Evolutionary conservation across 2,888 invertebrate species (phyloP), one percentile per base, ranked within the genome.

Genomic region (Reticulitermes lucifugus): DNA sequence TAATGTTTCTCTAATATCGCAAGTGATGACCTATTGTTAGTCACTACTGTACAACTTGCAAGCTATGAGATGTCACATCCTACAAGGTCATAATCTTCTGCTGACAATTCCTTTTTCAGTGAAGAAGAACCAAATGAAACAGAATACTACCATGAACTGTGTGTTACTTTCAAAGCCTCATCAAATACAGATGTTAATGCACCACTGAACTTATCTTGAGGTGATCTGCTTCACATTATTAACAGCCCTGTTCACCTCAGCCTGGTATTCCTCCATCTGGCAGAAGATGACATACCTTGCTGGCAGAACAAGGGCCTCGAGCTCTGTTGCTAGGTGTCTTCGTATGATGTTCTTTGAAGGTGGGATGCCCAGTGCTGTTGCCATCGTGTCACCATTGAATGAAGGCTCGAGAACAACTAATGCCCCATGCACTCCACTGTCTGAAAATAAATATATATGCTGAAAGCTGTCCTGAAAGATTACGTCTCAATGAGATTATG

Each of bases 401-500:
- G 97, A 97, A 25, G 98, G 97, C 90, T 98, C 98, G 89, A 98
- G 91, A 25, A 98, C 98, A 83, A 98, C 97, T 87, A 98, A 92
- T 21, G 98, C 98, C 86, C 98, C 98, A 90, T 98, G 98, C 14
- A 98, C 97, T 88, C 98, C 98, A 89, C 97, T 98, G 91, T 98
- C 98, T 96, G 92, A 87, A 90, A 90, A 85, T 70, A 18, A 55
- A 55, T 2, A 55, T 2, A 18, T 1, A n/a, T n/a, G n/a, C n/a
- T 65, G 65, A 65, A 25, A 65, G 65, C 55, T 5, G 46, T 7
- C 12, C 12, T 46, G 46, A 46, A 46, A 6, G 46, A 46, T 46
- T 7, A 46, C 1, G 0, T 46, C 1, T 12, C 46, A 46, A 9
- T 46, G 35, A 35, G 35, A 35, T 35, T 35, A 35, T 35, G 35